Conservation (phyloP, 1,140 invertebrate genomes). For the Ditylenchus dipsaci region DNA sequence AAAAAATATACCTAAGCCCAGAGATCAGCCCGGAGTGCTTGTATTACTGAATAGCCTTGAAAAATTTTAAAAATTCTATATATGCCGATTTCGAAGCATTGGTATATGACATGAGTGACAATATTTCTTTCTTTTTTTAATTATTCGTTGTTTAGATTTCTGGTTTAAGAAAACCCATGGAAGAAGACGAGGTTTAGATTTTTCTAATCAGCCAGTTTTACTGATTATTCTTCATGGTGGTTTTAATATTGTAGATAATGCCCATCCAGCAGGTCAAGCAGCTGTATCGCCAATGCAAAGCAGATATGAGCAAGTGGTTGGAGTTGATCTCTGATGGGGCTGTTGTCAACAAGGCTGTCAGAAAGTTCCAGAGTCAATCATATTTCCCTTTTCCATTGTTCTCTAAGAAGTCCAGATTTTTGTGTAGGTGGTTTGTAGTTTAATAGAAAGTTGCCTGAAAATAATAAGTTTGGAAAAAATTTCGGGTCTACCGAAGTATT, state of each 20-base stretch:
- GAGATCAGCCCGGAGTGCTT: no score
- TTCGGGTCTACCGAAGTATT: no score
- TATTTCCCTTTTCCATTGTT: slow-evolving; percentile 7
- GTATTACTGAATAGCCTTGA: no score
- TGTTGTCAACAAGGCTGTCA: neutral
- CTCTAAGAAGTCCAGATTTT: neutral
- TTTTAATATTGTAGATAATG: slow-evolving; percentile 10
- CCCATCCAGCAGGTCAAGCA: slow-evolving; percentile 20
- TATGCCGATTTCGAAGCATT: no score
- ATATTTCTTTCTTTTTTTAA: neutral
- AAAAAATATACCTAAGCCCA: no score
- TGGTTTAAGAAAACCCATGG: slow-evolving; percentile 8
- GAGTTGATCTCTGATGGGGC: slow-evolving; percentile 1
- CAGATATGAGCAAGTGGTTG: slow-evolving; percentile 2
- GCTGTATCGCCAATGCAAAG: slow-evolving; percentile 17
- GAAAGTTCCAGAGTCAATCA: neutral
- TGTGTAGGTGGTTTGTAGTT: no score
- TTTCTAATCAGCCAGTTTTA: neutral
- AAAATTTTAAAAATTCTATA: no score
- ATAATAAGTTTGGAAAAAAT: no score
- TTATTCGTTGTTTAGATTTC: neutral
- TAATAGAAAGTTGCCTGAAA: no score
- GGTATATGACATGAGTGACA: no score
- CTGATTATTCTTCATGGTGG: neutral
- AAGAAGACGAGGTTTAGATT: neutral